These are phyloP conservation scores for Pseudorhombus dupliciocellatus DNA, from an alignment of 2,113 vertebrate genomes.

Conservation along the genomic window DNA sequence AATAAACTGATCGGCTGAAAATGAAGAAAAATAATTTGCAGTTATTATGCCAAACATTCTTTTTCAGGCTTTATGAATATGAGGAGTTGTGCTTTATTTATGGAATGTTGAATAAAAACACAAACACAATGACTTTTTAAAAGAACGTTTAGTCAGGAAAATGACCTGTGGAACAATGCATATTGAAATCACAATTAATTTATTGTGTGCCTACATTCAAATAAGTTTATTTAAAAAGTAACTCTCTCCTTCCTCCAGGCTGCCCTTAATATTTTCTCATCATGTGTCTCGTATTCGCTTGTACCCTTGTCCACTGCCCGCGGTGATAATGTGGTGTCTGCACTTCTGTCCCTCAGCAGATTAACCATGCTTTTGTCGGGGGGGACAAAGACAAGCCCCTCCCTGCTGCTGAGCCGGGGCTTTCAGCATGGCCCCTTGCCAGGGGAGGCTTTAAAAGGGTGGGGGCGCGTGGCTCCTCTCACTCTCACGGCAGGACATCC, in stretches of 20 bases:
- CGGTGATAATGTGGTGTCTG: conserved; percentile 79
- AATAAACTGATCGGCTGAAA: too few species aligned
- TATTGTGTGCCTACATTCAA: too few species aligned
- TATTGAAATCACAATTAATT: not conserved
- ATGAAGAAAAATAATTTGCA: too few species aligned
- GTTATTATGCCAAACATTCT: not conserved
- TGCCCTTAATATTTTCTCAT: conserved; percentile 15
- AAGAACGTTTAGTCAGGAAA: not conserved
- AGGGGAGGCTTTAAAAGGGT: conserved; percentile 87
- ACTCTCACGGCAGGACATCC: conserved; percentile 80
- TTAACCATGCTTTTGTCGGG: conserved; percentile 77
- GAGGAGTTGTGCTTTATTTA: not conserved
- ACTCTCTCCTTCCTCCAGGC: not conserved
- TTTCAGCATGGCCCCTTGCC: conserved; percentile 79
- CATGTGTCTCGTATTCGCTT: conserved; percentile 10
- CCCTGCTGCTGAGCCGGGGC: conserved; percentile 74
- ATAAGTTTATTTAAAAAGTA: not conserved
- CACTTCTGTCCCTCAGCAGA: conserved; percentile 81
- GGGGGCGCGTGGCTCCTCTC: conserved; percentile 71
- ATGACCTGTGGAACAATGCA: not conserved
- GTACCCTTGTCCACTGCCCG: conserved; percentile 18
- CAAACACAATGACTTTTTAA: not conserved
- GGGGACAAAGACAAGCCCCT: conserved; percentile 65
- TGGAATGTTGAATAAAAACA: not conserved
- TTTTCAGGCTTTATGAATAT: not conserved